Evolutionary conservation across 2,797 vertebrate genomes (phyloP), one percentile per base, ranked within the genome.

Genomic region (Sebastes variabilis): DNA sequence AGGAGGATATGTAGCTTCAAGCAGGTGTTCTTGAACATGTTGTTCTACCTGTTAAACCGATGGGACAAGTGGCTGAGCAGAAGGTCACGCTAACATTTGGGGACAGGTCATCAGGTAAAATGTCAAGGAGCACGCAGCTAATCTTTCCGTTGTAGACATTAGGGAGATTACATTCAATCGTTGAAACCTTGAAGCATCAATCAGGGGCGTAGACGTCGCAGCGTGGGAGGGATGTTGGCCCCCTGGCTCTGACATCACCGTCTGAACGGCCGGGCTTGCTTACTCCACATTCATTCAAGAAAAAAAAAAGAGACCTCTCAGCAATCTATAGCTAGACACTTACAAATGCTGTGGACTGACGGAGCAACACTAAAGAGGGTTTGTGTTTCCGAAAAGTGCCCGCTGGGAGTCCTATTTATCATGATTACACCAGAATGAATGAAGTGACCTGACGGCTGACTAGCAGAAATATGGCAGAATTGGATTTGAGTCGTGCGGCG

Each of bases 161-260:
- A 90, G 85, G 78, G 72, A 90, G 87, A 94, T 93, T 87, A 90
- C 87, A 83, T 81, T 84, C 80, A 93, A 86, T 77, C 27, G 74
- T 59, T 86, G 80, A 80, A 88, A 68, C 66, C 76, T 83, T 16
- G 42, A 67, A 59, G 64, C 86, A 90, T 94, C 84, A 80, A 89
- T 94, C 89, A 89, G 83, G n/a, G 38, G 62, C 74, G 78, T 74
- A 14, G 64, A 74, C 76, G 3, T 60, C 0, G 22, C 52, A 22
- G 80, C 11, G 42, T 82, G 65, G 75, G 88, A 67, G 71, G 71
- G 65, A 72, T 73, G 67, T 62, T 25, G 72, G 29, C 75, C 73
- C 74, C 70, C 30, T 32, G 56, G 75, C 78, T 78, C 66, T 88
- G 81, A 87, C 86, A 77, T 91, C 90, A 84, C 73, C 42, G 62